phyloP scores from a whole-genome alignment of 1,140 invertebrate genomes.

The Euura saliciscinereae region DNA sequence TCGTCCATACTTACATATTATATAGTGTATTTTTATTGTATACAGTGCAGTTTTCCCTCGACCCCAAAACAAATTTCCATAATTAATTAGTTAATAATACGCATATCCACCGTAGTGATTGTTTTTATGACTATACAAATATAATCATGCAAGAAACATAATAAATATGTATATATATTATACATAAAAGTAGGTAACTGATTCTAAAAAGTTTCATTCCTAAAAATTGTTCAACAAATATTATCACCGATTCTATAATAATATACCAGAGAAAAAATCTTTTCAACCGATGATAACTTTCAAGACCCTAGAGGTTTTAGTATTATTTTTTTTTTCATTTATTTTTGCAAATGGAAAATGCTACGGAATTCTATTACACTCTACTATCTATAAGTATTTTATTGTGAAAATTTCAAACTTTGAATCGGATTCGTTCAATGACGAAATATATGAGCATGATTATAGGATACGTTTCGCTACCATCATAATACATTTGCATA shows the following conservation, averaged over 20 bases:
- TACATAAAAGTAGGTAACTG: not conserved
- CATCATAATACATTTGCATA: not conserved
- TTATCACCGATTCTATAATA: not conserved
- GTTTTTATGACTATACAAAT: not conserved
- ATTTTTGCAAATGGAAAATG: not conserved
- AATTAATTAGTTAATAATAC: not conserved
- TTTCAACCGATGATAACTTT: not conserved
- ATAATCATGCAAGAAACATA: not conserved
- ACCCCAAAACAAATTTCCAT: not conserved
- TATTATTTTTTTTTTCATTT: not conserved
- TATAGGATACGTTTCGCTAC: not conserved
- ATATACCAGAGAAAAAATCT: not conserved
- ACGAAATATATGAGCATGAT: not conserved
- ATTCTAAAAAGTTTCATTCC: no score
- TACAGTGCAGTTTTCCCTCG: not conserved
- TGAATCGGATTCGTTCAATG: not conserved
- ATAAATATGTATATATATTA: not conserved
- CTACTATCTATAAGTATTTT: not conserved
- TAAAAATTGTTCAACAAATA: not conserved
- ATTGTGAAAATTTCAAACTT: not conserved
- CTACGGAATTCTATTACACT: not conserved
- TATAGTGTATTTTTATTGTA: constrained; percentile 6
- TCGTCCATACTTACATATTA: not conserved
- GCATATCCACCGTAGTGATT: no score
- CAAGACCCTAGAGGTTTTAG: not conserved